These are phyloP conservation scores for Orchesella cincta DNA, from an alignment of 1,140 invertebrate species.

Conservation along the genomic window DNA sequence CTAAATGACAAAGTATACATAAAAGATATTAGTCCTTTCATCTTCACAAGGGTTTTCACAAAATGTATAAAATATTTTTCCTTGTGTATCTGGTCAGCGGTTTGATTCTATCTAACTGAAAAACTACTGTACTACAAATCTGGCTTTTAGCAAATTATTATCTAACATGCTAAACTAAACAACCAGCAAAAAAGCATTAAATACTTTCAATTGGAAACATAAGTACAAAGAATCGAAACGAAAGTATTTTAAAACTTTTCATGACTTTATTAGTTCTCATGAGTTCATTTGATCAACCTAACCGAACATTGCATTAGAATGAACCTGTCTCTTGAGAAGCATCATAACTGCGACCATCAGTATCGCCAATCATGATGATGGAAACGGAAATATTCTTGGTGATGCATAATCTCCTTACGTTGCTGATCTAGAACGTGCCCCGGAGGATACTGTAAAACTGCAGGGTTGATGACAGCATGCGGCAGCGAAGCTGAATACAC, in stretches of 20 bases:
- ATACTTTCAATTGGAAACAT: too few relatives aligned
- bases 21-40: neutral
- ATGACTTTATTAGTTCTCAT: too few relatives aligned
- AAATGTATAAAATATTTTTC: neutral
- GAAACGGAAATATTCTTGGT: constrained; percentile 2
- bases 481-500: neutral
- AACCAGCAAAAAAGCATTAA: too few relatives aligned
- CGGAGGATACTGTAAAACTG: constrained; percentile 33
- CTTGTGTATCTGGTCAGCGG: too few relatives aligned
- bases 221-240: too few relatives aligned
- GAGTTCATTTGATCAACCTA: too few relatives aligned
- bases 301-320: neutral
- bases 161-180: too few relatives aligned
- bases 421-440: constrained; percentile 29
- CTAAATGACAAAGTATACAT: neutral
- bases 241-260: too few relatives aligned
- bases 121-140: too few relatives aligned
- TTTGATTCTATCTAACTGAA: too few relatives aligned
- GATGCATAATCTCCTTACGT: neutral
- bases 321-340: neutral
- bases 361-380: constrained; percentile 8
- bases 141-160: too few relatives aligned
- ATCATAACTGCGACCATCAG: neutral
- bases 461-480: constrained; percentile 27
- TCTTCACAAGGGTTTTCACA: neutral